Percentiles rank a stretch among this genome's conserved stretches.
Evolutionary conservation across 2,113 vertebrate species (phyloP).

Genomic region (Corydoras maculifer): DNA sequence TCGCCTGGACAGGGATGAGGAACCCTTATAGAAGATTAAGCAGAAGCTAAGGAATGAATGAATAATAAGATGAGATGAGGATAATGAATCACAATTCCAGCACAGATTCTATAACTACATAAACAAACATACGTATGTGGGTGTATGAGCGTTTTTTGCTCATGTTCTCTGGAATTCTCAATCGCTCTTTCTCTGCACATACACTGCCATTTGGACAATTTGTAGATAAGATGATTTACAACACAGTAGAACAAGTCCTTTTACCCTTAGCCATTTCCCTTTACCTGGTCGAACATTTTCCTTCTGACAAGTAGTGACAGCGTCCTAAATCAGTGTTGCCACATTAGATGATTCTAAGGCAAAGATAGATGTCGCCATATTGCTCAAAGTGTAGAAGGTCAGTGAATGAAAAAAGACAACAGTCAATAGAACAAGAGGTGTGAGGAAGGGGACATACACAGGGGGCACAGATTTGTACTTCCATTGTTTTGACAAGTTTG

Average conservation of each 20-base stretch:
- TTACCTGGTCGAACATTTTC: constrained; percentile 42
- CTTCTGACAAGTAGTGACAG: constrained; percentile 38
- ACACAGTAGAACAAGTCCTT: constrained; percentile 37
- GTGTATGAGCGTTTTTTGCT: too few species aligned
- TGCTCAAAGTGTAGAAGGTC: constrained; percentile 45
- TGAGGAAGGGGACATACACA: not conserved
- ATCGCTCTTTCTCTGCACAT: too few species aligned
- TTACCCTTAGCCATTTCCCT: constrained; percentile 27
- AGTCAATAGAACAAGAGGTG: not conserved
- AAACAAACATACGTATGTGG: too few species aligned
- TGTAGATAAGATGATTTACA: constrained; percentile 39
- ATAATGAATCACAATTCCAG: too few species aligned
- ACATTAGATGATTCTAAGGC: constrained; percentile 32
- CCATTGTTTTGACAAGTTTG: constrained; percentile 2
- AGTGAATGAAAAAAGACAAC: not conserved
- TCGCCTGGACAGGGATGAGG: too few species aligned
- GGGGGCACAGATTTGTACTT: not conserved
- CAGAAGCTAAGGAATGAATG: too few species aligned
- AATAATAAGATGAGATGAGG: too few species aligned
- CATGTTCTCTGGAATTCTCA: too few species aligned
- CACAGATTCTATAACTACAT: too few species aligned
- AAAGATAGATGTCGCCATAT: constrained; percentile 35
- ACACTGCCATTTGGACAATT: constrained; percentile 19
- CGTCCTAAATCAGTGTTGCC: constrained; percentile 41
- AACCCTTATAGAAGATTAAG: too few species aligned